Evolutionary conservation across 2,888 invertebrate genomes (phyloP).

Genomic region (Nymphalis c-album): DNA sequence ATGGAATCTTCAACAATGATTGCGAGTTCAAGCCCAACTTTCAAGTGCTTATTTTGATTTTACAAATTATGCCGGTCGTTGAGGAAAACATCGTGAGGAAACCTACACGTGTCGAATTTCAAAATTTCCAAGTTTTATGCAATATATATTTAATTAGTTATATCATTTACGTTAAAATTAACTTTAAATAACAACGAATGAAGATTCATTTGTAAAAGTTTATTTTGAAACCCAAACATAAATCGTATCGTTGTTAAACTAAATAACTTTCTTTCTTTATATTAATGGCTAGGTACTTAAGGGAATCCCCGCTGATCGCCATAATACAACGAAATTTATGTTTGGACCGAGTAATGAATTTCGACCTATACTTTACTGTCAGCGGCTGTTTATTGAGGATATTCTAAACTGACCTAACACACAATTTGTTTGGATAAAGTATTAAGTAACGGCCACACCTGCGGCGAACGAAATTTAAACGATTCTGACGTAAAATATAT

Average conservation of each 20-base stretch:
- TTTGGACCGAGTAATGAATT: conserved; percentile 22
- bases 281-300: conserved; percentile 24
- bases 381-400: conserved; percentile 13
- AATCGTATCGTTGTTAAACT: not conserved
- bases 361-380: conserved; percentile 22
- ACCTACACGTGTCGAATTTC: no score
- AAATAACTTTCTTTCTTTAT: not conserved
- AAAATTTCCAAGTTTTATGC: no score
- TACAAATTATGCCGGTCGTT: no score
- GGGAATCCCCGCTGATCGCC: conserved; percentile 19
- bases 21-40: no score
- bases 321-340: conserved; percentile 2
- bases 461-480: not conserved
- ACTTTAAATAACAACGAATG: no score
- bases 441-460: not conserved
- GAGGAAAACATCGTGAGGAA: no score
- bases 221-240: no score
- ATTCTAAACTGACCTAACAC: conserved; percentile 14
- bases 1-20: no score
- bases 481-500: not conserved
- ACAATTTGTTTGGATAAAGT: conserved; percentile 7
- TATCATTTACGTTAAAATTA: no score
- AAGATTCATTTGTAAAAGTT: no score
- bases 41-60: no score
- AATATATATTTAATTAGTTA: no score